Evolutionary conservation across 2,797 vertebrate species (phyloP), one percentile per base, ranked within the genome.

Genomic region (Melanotaenia parkinsoni): DNA sequence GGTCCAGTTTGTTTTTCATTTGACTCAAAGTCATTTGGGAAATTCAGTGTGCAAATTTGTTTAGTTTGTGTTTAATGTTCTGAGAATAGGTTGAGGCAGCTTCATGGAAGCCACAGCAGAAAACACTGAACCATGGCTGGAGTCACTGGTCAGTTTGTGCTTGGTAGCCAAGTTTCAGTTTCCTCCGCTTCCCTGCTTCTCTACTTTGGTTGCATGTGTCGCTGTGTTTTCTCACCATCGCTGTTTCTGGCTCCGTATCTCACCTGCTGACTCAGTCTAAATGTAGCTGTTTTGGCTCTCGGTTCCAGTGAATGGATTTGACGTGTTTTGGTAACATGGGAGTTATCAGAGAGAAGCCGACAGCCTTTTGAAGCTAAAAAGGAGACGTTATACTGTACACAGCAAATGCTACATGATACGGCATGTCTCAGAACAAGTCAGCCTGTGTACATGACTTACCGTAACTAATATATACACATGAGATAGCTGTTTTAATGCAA

Each of bases 231-330:
- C 43, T 43, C 18, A 38, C 13, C n/a, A 24, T 24, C 30, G 1
- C 18, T 38, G 26, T 40, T 54, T 45, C 53, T 68, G 59, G 54
- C 70, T 60, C 56, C 38, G 5, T 20, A 16, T 63, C 16, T 66
- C 45, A 62, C 63, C 63, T 72, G 53, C 64, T 72, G 64, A 28
- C 28, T 58, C 54, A 16, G 7, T 38, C 45, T n/a, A 22, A 30
- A 22, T 60, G 45, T 47, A 38, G 6, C 9, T 59, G 45, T 35
- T 59, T 67, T 75, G 60, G 63, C 79, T 78, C 63, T 5, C 9
- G 22, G 18, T n/a, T 58, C 58, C 18, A 22, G 5, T 56, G 47
- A 76, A 63, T 13, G 22, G n/a, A 11, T 0, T 28, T 68, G 74
- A 65, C 72, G 37, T 69, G 53, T 72, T 69, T 63, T 66, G 13